phyloP scores from a whole-genome alignment of 1,140 invertebrate species.

The Microvelia longipes region DNA sequence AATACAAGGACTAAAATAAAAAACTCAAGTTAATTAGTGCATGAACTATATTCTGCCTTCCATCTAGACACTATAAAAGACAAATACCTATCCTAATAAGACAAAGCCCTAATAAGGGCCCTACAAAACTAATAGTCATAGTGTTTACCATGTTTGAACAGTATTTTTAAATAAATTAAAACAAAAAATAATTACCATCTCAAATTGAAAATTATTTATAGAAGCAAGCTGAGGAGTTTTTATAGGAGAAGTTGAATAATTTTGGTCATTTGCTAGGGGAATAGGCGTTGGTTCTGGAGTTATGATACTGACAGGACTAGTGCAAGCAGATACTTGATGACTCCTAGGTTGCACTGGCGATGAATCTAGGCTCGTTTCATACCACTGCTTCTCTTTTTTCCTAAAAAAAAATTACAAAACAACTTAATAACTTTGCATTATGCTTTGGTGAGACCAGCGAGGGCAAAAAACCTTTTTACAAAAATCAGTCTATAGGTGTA shows the following conservation, averaged over 20 bases:
- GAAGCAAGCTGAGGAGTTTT: not conserved
- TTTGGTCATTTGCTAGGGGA: too few relatives aligned
- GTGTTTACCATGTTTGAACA: too few relatives aligned
- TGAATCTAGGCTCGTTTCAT: slow-evolving; percentile 51
- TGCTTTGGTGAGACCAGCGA: slow-evolving; percentile 15
- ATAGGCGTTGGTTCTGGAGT: not conserved
- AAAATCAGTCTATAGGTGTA: too few relatives aligned
- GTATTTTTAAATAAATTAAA: not conserved
- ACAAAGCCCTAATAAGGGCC: too few relatives aligned
- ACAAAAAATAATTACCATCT: not conserved
- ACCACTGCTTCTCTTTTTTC: slow-evolving; percentile 52
- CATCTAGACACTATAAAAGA: too few relatives aligned
- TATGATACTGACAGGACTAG: not conserved
- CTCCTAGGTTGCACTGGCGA: slow-evolving; percentile 7
- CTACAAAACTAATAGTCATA: too few relatives aligned
- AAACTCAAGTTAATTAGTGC: too few relatives aligned
- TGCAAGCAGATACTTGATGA: slow-evolving; percentile 5
- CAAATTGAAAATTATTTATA: not conserved
- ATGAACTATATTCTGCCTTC: too few relatives aligned
- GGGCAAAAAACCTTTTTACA: too few relatives aligned
- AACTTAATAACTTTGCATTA: slow-evolving; percentile 25
- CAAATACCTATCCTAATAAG: too few relatives aligned
- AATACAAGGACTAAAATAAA: too few relatives aligned
- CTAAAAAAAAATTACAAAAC: slow-evolving; percentile 24
- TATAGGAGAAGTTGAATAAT: not conserved